These are phyloP conservation scores for Oncorhynchus kisutch DNA, from an alignment of 2,113 vertebrate species.

Conservation along the genomic window DNA sequence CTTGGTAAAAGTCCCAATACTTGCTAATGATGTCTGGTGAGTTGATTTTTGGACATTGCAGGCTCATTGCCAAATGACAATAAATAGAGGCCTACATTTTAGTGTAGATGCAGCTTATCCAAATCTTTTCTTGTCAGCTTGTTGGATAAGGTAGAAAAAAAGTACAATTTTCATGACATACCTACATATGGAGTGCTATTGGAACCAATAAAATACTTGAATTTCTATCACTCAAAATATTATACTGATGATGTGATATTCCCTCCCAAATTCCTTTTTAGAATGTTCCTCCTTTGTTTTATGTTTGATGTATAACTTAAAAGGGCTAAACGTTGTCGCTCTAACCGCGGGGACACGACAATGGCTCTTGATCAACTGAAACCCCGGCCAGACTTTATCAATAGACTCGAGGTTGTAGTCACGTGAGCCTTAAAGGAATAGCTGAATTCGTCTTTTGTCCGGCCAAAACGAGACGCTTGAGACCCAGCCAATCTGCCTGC, in stretches of 20 bases:
- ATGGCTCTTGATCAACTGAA: constrained; percentile 42
- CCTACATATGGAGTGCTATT: too few relatives aligned
- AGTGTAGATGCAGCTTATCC: too few relatives aligned
- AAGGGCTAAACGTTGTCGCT: not conserved
- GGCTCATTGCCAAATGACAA: not conserved
- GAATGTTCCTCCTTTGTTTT: not conserved
- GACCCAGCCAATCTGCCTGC: constrained; percentile 61
- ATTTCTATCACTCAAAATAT: not conserved
- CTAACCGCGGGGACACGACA: not conserved
- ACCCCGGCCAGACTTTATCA: constrained; percentile 55
- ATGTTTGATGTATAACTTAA: not conserved
- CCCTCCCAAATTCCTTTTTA: not conserved
- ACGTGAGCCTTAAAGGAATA: constrained; percentile 65
- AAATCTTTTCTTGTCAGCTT: too few relatives aligned
- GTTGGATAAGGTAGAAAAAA: too few relatives aligned
- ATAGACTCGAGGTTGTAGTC: constrained; percentile 53
- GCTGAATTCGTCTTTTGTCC: constrained; percentile 71
- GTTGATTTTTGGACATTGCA: not conserved
- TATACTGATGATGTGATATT: not conserved
- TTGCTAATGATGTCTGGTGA: not conserved
- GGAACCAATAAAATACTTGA: too few relatives aligned
- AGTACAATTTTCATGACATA: too few relatives aligned
- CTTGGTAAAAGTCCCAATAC: not conserved
- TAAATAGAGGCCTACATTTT: not conserved
- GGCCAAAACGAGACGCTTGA: constrained; percentile 67